These are phyloP conservation scores for Lucifuga dentata DNA, from an alignment of 2,113 vertebrate species.

Conservation along the genomic window DNA sequence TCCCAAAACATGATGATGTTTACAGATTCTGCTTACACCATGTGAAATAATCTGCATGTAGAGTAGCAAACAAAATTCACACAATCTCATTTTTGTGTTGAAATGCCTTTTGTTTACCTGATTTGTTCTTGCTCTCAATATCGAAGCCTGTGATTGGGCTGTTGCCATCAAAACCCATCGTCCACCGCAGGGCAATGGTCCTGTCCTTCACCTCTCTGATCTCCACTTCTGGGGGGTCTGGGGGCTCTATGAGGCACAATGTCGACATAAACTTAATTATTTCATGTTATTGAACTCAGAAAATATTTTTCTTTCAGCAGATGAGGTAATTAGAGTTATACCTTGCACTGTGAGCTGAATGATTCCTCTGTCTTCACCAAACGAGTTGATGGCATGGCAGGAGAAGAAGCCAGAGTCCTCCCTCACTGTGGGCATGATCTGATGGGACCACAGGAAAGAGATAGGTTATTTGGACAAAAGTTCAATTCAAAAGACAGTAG, in stretches of 20 bases:
- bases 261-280: neutral
- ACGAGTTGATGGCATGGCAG: conserved; percentile 98
- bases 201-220: conserved; percentile 96
- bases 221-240: conserved; percentile 97
- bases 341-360: conserved; percentile 99
- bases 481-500: too few relatives aligned
- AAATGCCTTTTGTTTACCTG: conserved; percentile 82
- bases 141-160: conserved; percentile 98
- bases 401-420: conserved; percentile 99
- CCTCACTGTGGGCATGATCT: conserved; percentile 97
- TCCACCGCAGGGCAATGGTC: conserved; percentile 97
- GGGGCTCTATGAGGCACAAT: conserved; percentile 86
- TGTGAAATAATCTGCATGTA: accelerated
- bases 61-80: neutral
- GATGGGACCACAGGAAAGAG: conserved; percentile 2
- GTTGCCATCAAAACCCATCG: conserved; percentile 98
- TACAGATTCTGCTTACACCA: neutral
- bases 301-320: neutral
- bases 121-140: conserved; percentile 99
- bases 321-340: conserved; percentile 57
- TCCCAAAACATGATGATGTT: neutral
- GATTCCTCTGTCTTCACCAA: conserved; percentile 97
- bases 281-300: neutral
- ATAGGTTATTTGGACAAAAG: neutral
- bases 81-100: neutral